Base-by-base conservation (phyloP, 2,797 vertebrate species). In the Syncerus caffer region DNA sequence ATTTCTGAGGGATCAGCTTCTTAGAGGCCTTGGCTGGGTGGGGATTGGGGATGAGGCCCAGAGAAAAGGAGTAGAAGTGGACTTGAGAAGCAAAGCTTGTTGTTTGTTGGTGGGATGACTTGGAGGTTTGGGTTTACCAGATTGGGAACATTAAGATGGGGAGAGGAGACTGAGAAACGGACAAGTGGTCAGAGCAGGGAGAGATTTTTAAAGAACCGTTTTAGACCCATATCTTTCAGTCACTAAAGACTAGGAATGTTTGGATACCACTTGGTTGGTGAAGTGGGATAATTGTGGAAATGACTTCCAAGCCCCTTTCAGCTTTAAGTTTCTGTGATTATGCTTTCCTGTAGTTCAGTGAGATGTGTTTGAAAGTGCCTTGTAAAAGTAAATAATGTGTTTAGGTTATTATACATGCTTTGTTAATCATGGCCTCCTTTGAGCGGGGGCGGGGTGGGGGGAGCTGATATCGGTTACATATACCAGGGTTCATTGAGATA, bases 311-410 rank as follows among this genome's bases (percentile, higher is more conserved):
- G 29, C 19, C 16, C 86, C 38, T 95, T 95, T 25, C 60, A 83
- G 34, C 38, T 84, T 71, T 96, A 87, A 57, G 64, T 95, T 96
- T 97, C 42, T 93, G 17, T 94, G 57, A 88, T 94, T 85, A 67
- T 17, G 45, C 13, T 96, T 96, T 78, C n/a, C 57, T 93, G 25
- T 51, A 38, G 5, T 94, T 92, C n/a, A 57, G 0, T 93, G 96
- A 97, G 62, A 87, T 93, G 15, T 62, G 89, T 87, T 89, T 96
- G 83, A 92, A 96, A 94, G 55, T 6, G 55, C 83, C 27, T 80
- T 87, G 85, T 90, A 84, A 94, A 88, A 78, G 92, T 93, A 92
- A 89, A 53, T 90, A 55, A 51, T 92, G 14, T 85, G 31, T 76
- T 98, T 38, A 85, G 96, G 71, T 94, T 96, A 62, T 38, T 90